phyloP scores from a whole-genome alignment of 1,140 invertebrate genomes.

The Dreissena rostriformis region DNA sequence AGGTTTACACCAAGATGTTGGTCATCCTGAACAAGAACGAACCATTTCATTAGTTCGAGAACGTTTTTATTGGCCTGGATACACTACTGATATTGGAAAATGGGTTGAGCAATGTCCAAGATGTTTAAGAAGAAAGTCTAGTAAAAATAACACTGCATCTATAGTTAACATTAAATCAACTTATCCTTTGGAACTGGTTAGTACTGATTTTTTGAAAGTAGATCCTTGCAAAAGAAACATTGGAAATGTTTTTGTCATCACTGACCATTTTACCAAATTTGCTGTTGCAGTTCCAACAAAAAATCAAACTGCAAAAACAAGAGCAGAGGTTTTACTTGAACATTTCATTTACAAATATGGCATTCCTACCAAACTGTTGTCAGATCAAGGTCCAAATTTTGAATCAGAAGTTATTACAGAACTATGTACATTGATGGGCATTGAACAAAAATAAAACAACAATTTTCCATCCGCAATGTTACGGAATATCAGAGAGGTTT shows the following conservation, averaged over 20 bases:
- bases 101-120: slow-evolving; percentile 3
- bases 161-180: slow-evolving; percentile 12
- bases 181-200: slow-evolving; percentile 42
- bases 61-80: slow-evolving; percentile 22
- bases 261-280: slow-evolving; percentile 54
- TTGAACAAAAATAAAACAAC: slow-evolving; percentile 46
- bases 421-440: slow-evolving; percentile 35
- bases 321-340: slow-evolving; percentile 20
- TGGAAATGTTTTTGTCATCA: slow-evolving; percentile 43
- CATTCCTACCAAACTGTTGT: slow-evolving; percentile 36
- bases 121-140: slow-evolving; percentile 5
- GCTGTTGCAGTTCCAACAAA: slow-evolving; percentile 48
- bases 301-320: slow-evolving; percentile 56
- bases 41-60: slow-evolving; percentile 7
- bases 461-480: slow-evolving; percentile 33
- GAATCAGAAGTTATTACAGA: slow-evolving; percentile 32
- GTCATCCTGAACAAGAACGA: slow-evolving; percentile 31
- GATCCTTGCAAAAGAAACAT: slow-evolving; percentile 5
- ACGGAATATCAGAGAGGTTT: slow-evolving; percentile 37
- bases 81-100: slow-evolving; percentile 1
- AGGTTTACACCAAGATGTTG: slow-evolving; percentile 32
- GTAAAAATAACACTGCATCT: neutral
- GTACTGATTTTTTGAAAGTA: slow-evolving; percentile 26
- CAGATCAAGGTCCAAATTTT: slow-evolving; percentile 51
- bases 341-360: slow-evolving; percentile 42